A percentile compares a stretch with the other conserved stretches of the same genome.
Conservation (phyloP, 2,888 invertebrate genomes). For the Falcaria lacertinaria region DNA sequence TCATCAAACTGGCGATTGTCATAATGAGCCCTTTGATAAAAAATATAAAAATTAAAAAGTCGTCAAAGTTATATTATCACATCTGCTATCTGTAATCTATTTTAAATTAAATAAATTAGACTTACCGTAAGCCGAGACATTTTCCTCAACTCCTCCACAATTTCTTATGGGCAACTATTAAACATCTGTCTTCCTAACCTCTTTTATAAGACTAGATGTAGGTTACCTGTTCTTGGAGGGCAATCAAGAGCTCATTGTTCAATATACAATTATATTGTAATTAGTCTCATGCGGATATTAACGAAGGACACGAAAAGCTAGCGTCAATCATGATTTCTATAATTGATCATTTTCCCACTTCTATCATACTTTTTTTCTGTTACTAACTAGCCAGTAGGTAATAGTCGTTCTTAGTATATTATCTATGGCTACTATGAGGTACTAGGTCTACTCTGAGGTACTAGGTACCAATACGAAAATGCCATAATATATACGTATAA, state of each 20-base stretch:
- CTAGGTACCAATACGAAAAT: too few relatives aligned
- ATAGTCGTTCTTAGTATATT: too few relatives aligned
- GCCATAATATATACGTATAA: too few relatives aligned
- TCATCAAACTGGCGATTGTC: too few relatives aligned
- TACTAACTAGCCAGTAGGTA: background rate
- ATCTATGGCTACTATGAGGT: too few relatives aligned
- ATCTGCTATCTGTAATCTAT: too few relatives aligned
- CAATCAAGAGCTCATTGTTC: background rate
- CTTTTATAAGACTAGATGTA: background rate
- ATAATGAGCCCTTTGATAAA: too few relatives aligned
- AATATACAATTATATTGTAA: background rate
- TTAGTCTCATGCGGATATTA: background rate
- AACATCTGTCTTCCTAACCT: background rate
- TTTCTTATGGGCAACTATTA: slow-evolving; percentile 5
- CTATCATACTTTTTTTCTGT: background rate
- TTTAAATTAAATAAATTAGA: slow-evolving; percentile 4
- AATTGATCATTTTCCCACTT: background rate
- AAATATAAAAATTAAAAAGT: too few relatives aligned
- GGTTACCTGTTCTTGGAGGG: too few relatives aligned
- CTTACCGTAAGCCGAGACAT: slow-evolving; percentile 39
- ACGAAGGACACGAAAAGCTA: background rate
- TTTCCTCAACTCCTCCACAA: slow-evolving; percentile 7
- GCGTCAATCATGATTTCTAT: background rate
- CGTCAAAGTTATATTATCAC: too few relatives aligned
- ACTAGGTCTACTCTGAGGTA: too few relatives aligned